Conservation (phyloP, 2,113 vertebrate species). For the Perognathus longimembris region DNA sequence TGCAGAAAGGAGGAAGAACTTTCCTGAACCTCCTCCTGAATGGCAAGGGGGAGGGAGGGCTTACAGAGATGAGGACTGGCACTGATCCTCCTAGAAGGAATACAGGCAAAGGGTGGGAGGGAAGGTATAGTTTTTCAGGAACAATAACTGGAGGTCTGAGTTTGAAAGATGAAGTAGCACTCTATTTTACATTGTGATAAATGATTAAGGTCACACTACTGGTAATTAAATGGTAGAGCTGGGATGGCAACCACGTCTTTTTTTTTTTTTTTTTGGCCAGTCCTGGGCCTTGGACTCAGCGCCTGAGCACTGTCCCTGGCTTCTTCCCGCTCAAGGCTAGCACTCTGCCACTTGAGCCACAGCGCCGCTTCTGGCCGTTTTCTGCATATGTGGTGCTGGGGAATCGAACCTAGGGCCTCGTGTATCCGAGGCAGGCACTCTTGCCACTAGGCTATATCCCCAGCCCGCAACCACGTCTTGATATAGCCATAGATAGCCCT, state of each 20-base stretch:
- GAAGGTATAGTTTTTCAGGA: neutral
- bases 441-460: no score
- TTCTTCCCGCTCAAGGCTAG: no score
- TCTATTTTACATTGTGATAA: neutral
- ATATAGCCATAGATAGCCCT: neutral
- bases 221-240: neutral
- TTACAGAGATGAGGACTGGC: neutral
- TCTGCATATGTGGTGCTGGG: no score
- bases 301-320: no score
- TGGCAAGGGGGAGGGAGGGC: neutral
- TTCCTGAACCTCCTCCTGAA: slow-evolving; percentile 29
- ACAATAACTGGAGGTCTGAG: neutral
- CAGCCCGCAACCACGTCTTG: neutral
- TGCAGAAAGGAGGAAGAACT: neutral
- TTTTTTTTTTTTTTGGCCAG: no score
- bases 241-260: neutral
- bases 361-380: no score
- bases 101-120: neutral
- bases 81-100: neutral
- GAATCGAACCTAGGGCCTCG: no score
- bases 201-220: neutral
- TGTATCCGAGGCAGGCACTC: no score
- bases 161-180: neutral
- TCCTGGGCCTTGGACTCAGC: no score
- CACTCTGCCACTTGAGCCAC: no score